Percentiles rank a stretch among this genome's conserved stretches.
Conservation (phyloP, 1,140 invertebrate genomes). For the Cepaea nemoralis region DNA sequence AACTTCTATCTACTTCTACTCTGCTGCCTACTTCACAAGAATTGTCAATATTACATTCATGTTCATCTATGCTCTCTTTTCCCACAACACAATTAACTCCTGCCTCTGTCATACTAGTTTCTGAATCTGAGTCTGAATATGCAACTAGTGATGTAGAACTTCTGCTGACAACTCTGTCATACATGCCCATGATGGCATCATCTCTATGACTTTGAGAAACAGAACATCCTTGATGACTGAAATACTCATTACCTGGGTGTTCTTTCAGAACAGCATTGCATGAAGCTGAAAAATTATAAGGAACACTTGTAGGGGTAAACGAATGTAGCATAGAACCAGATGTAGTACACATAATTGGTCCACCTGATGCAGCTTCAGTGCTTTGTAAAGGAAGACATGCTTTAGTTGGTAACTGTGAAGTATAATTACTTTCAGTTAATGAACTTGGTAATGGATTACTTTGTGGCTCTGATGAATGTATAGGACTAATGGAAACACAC, state of each 20-base stretch:
- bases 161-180: background rate
- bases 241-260: background rate
- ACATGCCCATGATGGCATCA: background rate
- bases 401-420: background rate
- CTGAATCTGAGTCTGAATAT: conserved; percentile 19
- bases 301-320: background rate
- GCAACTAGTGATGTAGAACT: background rate
- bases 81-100: background rate
- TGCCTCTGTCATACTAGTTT: background rate
- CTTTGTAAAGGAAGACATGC: too few species aligned
- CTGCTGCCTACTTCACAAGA: background rate
- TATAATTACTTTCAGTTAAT: background rate
- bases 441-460: background rate
- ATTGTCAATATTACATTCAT: background rate
- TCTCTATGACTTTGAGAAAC: background rate
- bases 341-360: too few species aligned
- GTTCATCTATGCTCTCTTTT: background rate
- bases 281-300: background rate
- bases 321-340: background rate
- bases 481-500: background rate
- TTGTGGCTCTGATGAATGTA: background rate
- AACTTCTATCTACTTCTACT: background rate
- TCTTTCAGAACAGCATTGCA: background rate
- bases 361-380: too few species aligned
- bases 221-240: background rate